Conservation (phyloP, 2,797 vertebrate species). For the Urophycis tenuis region DNA sequence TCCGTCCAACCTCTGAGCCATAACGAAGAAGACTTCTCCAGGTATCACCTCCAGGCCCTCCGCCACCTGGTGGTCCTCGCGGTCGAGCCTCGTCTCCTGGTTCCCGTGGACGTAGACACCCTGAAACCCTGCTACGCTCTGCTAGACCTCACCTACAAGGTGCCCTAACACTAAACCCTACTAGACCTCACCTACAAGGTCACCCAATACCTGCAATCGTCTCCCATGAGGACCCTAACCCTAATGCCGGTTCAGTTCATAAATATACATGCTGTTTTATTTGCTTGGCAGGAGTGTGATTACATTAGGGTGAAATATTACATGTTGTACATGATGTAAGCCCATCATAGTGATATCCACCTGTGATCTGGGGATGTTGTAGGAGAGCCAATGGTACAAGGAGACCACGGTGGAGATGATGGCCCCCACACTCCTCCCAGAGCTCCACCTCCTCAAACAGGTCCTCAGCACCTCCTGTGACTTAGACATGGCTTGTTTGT, state of each 20-base stretch:
- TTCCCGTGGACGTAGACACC: constrained; percentile 91
- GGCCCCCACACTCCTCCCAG: constrained; percentile 93
- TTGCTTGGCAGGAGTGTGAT: not conserved
- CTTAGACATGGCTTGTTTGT: not conserved
- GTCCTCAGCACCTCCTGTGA: constrained; percentile 51
- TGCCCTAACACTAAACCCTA: constrained; percentile 66
- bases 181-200: constrained; percentile 95
- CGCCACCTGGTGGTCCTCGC: constrained; percentile 91
- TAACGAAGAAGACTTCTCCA: constrained; percentile 39
- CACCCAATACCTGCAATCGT: too few species aligned
- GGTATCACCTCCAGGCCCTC: constrained; percentile 95
- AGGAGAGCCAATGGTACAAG: constrained; percentile 92
- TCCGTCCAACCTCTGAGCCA: too few species aligned
- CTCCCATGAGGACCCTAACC: too few species aligned
- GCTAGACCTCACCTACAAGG: constrained; percentile 93
- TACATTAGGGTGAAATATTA: not conserved
- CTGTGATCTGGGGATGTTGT: constrained; percentile 17
- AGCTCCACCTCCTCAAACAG: constrained; percentile 90
- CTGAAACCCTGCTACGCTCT: constrained; percentile 91
- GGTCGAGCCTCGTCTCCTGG: constrained; percentile 87
- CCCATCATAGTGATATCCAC: not conserved
- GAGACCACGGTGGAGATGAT: constrained; percentile 93
- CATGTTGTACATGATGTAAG: not conserved
- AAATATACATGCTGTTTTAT: too few species aligned
- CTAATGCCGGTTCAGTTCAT: too few species aligned